phyloP scores from a whole-genome alignment of 2,113 vertebrate genomes.

The Perccottus glenii region DNA sequence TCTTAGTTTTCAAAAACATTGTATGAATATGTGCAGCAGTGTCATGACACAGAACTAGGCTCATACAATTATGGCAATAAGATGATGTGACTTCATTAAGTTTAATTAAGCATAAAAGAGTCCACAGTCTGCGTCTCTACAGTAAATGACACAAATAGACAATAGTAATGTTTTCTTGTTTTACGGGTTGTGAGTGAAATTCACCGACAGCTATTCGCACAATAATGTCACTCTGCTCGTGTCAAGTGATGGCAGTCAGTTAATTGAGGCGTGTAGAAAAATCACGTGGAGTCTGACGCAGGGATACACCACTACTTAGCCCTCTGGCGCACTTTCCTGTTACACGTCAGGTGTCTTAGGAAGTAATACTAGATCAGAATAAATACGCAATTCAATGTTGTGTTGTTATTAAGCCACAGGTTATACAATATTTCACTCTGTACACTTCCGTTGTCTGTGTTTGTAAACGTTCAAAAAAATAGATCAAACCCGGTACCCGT shows the following conservation, averaged over 20 bases:
- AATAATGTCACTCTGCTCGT: not conserved
- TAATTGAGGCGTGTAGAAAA: conserved; percentile 45
- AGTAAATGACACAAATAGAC: not conserved
- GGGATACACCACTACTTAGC: conserved; percentile 36
- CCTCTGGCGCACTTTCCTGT: conserved; percentile 28
- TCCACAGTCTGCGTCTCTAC: no score
- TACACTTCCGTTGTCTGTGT: not conserved
- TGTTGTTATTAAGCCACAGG: not conserved
- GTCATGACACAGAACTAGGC: no score
- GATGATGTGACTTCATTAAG: no score
- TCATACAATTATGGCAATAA: no score
- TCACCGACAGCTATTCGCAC: not conserved
- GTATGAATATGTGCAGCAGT: no score
- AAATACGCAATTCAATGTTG: not conserved
- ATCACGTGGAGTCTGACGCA: conserved; percentile 63
- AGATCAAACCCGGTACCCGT: not conserved
- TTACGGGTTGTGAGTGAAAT: not conserved
- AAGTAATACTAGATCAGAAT: conserved; percentile 6
- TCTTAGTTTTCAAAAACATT: not conserved
- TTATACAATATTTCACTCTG: no score
- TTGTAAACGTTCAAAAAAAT: no score
- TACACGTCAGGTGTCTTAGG: conserved; percentile 3
- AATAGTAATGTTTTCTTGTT: not conserved
- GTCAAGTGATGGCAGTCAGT: conserved; percentile 23
- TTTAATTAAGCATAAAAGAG: no score